A percentile compares a stretch with the other conserved stretches of the same genome.
Evolutionary conservation across 2,888 invertebrate species (phyloP).

Genomic region (Meandrusa payeni): DNA sequence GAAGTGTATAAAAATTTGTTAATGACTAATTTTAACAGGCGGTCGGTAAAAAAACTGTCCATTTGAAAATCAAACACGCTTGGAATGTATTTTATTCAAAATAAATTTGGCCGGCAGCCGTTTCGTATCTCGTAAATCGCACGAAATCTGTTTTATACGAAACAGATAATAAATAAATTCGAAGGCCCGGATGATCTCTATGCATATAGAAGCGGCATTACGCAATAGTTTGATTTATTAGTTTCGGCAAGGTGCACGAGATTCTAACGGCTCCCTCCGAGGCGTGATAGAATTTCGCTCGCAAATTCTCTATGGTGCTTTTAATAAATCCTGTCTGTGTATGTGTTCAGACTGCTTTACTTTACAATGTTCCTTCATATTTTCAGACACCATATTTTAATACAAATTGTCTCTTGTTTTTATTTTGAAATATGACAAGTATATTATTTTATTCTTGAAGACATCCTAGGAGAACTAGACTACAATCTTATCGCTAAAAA

Average conservation of each 20-base stretch:
- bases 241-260: conserved; percentile 72
- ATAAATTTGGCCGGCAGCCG: conserved; percentile 32
- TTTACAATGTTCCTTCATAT: too few species aligned
- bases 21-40: conserved; percentile 2
- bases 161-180: conserved; percentile 68
- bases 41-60: not conserved
- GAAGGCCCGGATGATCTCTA: conserved; percentile 57
- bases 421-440: too few species aligned
- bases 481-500: too few species aligned
- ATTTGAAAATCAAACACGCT: too few species aligned
- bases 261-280: conserved; percentile 58
- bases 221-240: conserved; percentile 78
- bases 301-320: conserved; percentile 57
- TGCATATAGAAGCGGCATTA: conserved; percentile 74
- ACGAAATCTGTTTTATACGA: conserved; percentile 59
- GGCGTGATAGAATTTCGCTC: conserved; percentile 68
- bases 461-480: too few species aligned
- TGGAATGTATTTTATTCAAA: conserved; percentile 35
- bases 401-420: too few species aligned
- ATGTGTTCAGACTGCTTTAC: too few species aligned
- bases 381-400: too few species aligned
- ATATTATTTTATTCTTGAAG: too few species aligned
- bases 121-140: conserved; percentile 50
- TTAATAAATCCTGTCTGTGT: conserved; percentile 16
- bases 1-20: conserved; percentile 1